Conservation (phyloP, 2,888 invertebrate species). For the Frankliniella intonsa region DNA sequence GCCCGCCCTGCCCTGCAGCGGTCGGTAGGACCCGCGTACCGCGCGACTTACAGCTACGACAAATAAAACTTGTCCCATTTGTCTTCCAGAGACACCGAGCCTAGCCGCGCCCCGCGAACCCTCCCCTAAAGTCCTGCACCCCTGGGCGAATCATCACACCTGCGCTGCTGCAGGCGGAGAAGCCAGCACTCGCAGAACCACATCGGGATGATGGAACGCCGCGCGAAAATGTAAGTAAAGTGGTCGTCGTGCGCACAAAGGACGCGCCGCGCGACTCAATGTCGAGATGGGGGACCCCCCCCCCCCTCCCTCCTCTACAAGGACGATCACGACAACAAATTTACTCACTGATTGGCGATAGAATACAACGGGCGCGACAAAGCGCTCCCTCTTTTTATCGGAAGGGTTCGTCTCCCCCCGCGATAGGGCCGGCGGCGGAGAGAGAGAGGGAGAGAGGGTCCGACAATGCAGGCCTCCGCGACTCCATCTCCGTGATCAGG, state of each 20-base stretch:
- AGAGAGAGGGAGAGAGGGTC: background rate
- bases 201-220: no score
- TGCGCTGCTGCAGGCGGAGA: background rate
- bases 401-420: no score
- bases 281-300: background rate
- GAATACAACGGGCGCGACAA: slow-evolving; percentile 9
- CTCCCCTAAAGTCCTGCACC: background rate
- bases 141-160: background rate
- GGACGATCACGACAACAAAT: background rate
- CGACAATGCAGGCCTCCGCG: background rate
- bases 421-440: background rate
- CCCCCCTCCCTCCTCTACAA: no score
- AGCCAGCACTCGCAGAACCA: no score
- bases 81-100: background rate
- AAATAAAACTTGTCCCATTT: background rate
- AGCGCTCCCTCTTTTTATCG: background rate
- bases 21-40: background rate
- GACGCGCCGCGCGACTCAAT: background rate
- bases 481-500: background rate
- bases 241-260: no score
- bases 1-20: no score
- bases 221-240: no score
- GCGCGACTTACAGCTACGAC: background rate
- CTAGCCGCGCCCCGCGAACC: background rate
- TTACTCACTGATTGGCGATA: slow-evolving; percentile 21